Conservation (phyloP, 2,113 vertebrate species). For the Misgurnus anguillicaudatus region DNA sequence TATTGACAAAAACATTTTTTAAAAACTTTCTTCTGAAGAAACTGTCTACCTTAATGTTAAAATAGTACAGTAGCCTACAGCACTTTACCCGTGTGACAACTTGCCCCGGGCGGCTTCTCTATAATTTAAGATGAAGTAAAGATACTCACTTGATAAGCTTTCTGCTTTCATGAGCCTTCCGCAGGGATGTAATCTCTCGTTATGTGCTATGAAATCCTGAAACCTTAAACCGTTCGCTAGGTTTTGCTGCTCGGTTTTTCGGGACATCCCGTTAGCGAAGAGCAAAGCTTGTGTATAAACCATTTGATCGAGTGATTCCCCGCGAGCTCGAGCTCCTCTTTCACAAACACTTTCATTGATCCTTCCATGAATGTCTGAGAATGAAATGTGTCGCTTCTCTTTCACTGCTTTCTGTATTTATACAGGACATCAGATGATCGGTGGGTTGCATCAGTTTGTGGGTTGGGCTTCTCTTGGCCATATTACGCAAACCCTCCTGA, state of each 20-base stretch:
- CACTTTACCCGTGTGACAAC: neutral
- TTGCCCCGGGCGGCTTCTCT: neutral
- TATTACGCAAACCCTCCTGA: constrained; percentile 20
- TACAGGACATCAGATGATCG: constrained; percentile 33
- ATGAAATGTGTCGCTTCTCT: accelerated
- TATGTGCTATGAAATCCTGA: constrained; percentile 48
- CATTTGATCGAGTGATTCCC: constrained; percentile 59
- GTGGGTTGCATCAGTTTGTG: constrained; percentile 62
- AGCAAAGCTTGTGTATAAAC: constrained; percentile 68
- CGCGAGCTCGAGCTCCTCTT: constrained; percentile 50
- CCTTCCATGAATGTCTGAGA: constrained; percentile 62
- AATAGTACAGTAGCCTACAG: too few species aligned
- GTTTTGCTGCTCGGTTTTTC: constrained; percentile 59
- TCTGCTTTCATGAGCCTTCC: constrained; percentile 65
- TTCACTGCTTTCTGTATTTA: constrained; percentile 16
- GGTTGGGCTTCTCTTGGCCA: constrained; percentile 40
- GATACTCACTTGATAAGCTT: constrained; percentile 63
- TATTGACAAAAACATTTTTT: too few species aligned
- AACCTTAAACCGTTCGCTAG: constrained; percentile 63
- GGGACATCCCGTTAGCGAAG: constrained; percentile 56
- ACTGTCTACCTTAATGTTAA: too few species aligned
- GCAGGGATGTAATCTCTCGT: constrained; percentile 43
- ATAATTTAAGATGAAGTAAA: neutral
- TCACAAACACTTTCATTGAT: neutral
- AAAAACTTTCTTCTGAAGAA: too few species aligned